Evolutionary conservation across 1,140 invertebrate genomes (phyloP).

Genomic region (Drosophila pandora): DNA sequence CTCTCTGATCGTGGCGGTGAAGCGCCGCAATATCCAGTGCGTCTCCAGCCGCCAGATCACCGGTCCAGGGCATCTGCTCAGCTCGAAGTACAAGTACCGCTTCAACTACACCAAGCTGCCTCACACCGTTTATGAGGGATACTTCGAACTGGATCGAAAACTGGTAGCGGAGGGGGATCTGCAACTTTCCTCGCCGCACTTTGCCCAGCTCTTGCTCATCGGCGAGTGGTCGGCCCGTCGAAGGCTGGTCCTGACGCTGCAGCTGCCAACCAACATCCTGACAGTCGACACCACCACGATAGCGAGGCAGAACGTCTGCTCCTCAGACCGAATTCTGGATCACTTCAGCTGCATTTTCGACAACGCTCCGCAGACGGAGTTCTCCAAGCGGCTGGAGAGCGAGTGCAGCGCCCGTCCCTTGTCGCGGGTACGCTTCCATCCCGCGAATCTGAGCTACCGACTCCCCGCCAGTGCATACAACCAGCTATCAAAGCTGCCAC

Average conservation of each 20-base stretch:
- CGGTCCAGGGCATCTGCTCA: constrained; percentile 68
- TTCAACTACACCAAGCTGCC: constrained; percentile 62
- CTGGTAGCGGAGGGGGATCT: constrained; percentile 13
- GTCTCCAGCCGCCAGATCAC: constrained; percentile 51
- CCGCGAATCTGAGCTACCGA: constrained; percentile 76
- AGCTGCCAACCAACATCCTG: constrained; percentile 71
- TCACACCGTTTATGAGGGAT: constrained; percentile 55
- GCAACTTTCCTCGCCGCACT: constrained; percentile 63
- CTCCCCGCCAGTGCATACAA: constrained; percentile 64
- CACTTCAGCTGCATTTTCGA: constrained; percentile 79
- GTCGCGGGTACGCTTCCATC: constrained; percentile 71
- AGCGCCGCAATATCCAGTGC: constrained; percentile 63
- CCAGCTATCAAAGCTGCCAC: constrained; percentile 66
- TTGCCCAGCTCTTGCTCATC: constrained; percentile 64
- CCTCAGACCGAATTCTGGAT: constrained; percentile 72
- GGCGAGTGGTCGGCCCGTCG: constrained; percentile 52
- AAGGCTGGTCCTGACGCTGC: constrained; percentile 32
- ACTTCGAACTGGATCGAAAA: constrained; percentile 44
- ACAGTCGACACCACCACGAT: constrained; percentile 70
- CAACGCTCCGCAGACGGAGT: constrained; percentile 78
- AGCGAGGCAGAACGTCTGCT: constrained; percentile 35
- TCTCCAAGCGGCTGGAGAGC: constrained; percentile 67
- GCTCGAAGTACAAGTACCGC: constrained; percentile 71
- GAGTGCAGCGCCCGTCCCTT: constrained; percentile 52
- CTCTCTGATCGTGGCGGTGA: constrained; percentile 85